These are phyloP conservation scores for Probosciger aterrimus DNA, from an alignment of 2,113 vertebrate species.

Conservation along the genomic window DNA sequence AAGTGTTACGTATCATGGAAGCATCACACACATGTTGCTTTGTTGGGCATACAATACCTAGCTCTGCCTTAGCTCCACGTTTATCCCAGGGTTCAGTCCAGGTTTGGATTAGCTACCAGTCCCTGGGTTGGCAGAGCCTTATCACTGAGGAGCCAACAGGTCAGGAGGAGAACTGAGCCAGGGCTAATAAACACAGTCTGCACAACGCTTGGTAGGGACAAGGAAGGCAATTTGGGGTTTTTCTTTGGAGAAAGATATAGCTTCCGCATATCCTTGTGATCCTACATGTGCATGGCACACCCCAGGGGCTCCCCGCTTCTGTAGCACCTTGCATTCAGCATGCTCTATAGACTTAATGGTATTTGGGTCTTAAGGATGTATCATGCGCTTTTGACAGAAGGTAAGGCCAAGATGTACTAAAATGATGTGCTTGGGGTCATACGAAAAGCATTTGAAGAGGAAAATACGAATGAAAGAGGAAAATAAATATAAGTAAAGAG, in stretches of 20 bases:
- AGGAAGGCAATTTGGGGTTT: background rate
- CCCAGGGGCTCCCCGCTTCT: background rate
- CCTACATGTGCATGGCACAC: background rate
- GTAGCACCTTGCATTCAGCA: background rate
- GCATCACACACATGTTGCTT: background rate
- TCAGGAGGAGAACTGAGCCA: background rate
- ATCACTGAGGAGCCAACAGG: background rate
- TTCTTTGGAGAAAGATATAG: background rate
- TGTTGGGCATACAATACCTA: background rate
- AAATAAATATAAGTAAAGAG: background rate
- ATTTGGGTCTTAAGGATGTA: background rate
- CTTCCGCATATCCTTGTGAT: background rate
- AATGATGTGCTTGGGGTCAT: background rate
- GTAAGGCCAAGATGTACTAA: background rate
- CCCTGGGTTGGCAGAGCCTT: background rate
- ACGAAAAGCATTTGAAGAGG: background rate
- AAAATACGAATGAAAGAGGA: background rate
- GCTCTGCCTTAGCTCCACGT: background rate
- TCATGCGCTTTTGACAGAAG: background rate
- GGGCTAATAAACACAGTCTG: background rate
- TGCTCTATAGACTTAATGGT: background rate
- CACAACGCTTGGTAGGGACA: background rate
- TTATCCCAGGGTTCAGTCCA: background rate
- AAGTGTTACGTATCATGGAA: background rate
- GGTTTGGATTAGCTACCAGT: background rate